Base-by-base conservation (phyloP, 2,113 vertebrate species). In the Alectura lathami region DNA sequence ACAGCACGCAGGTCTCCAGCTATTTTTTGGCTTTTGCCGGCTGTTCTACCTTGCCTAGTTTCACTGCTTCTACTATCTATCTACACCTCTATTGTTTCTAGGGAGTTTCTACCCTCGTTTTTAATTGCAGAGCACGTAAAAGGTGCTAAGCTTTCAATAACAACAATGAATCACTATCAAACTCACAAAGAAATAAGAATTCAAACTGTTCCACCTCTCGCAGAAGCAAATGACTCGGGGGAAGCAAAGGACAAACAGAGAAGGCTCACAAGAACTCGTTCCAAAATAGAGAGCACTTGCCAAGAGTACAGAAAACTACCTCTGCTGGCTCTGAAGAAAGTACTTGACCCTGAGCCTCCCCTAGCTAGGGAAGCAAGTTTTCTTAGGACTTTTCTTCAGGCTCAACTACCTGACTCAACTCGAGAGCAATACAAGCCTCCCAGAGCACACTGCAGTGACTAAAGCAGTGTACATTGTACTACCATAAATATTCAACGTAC, bases 111-210 rank as follows among this genome's bases (percentile, higher is more conserved):
- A 16, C 50, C 70, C 59, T 7, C 60, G 9, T 54, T 90, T 81
- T 43, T 63, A 90, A 80, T 22, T 80, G 24, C 79, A 62, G 18
- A 51, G 30, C 36, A 56, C 11, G 14, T 42, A 80, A 69, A 67
- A 89, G 36, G 27, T 3, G 3, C 48, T 47, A 62, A 24, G 17
- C 51, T 94, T 79, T 93, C 45, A 47, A 0, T 26, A 91, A 76
- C 43, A 80, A 67, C 26, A 68, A 29, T 40, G 83, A 88, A 86
- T 67, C 32, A 59, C 43, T 88, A 40, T n/a, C 51, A 92, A 88
- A 80, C 24, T 9, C 53, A 40, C 26, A 89, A 91, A 86, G 42
- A 74, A 77, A 9, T 43, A 43, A 38, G 13, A 70, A 86, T 67
- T 54, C 47, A 23, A 56, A 73, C 62, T 42, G 3, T 69, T 64